phyloP scores from a whole-genome alignment of 2,113 vertebrate species.

The Lophotis ruficrista region DNA sequence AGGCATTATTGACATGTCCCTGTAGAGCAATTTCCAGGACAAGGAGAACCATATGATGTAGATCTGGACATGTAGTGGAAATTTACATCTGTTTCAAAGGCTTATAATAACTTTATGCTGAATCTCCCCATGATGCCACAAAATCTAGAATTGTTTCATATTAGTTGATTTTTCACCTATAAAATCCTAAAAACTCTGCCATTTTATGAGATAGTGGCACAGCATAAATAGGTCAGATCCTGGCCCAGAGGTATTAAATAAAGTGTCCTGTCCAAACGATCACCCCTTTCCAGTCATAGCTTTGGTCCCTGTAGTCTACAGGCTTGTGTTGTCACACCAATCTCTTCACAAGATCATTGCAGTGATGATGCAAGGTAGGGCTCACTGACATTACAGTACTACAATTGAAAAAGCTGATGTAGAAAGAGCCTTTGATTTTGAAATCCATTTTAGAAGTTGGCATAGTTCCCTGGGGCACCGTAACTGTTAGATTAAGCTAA shows the following conservation, averaged over 20 bases:
- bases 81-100: neutral
- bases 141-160: neutral
- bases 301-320: neutral
- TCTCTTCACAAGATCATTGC: neutral
- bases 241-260: neutral
- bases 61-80: neutral
- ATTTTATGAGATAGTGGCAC: neutral
- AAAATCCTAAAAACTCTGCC: neutral
- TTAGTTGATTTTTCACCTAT: neutral
- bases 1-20: neutral
- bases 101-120: neutral
- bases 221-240: neutral
- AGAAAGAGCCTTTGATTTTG: neutral
- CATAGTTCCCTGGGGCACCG: neutral
- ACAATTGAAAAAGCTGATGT: neutral
- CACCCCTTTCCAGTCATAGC: neutral
- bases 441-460: neutral
- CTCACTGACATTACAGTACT: neutral
- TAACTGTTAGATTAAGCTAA: neutral
- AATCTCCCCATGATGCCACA: neutral
- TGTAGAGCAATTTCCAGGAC: neutral
- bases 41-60: neutral
- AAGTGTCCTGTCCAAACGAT: neutral
- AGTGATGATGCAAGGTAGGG: neutral
- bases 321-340: fast-evolving